Percentiles rank a stretch among this genome's conserved stretches.
These are phyloP conservation scores for Ellobium chinense DNA, from an alignment of 2,888 invertebrate genomes.

Conservation along the genomic window DNA sequence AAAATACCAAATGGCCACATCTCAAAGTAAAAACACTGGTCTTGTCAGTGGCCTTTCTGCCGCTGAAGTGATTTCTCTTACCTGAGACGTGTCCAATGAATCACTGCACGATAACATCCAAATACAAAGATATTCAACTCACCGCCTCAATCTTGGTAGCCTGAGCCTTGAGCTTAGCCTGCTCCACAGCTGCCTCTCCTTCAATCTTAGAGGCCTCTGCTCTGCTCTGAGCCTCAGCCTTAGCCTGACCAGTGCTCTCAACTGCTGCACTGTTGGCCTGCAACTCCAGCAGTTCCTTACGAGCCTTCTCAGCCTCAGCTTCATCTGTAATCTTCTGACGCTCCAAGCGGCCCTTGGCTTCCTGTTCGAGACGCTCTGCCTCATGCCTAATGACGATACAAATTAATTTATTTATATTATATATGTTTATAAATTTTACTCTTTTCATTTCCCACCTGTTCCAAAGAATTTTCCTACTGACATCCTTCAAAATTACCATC, in stretches of 20 bases:
- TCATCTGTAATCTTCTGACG: constrained; percentile 80
- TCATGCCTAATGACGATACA: too few species aligned
- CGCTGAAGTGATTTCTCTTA: too few species aligned
- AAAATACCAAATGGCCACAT: too few species aligned
- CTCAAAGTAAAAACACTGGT: too few species aligned
- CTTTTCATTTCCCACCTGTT: too few species aligned
- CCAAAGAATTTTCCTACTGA: too few species aligned
- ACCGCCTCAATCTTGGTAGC: constrained; percentile 80
- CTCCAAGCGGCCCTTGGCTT: constrained; percentile 80
- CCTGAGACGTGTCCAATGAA: too few species aligned
- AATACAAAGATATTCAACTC: constrained; percentile 52
- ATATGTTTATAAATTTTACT: too few species aligned
- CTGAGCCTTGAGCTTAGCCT: constrained; percentile 80
- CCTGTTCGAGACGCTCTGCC: constrained; percentile 81
- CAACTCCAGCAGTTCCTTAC: constrained; percentile 79
- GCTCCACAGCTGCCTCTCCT: constrained; percentile 81
- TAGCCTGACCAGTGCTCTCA: constrained; percentile 81
- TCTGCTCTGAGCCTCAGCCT: constrained; percentile 80
- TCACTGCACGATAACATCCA: background rate
- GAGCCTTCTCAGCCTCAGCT: constrained; percentile 80
- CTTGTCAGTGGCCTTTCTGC: too few species aligned
- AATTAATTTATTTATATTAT: too few species aligned
- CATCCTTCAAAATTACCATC: too few species aligned
- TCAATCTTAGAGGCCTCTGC: constrained; percentile 80
- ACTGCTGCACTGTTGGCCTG: constrained; percentile 80